A percentile compares a stretch with the other conserved stretches of the same genome.
Evolutionary conservation across 2,888 invertebrate genomes (phyloP).

Genomic region (Cyrtodaria siliqua): DNA sequence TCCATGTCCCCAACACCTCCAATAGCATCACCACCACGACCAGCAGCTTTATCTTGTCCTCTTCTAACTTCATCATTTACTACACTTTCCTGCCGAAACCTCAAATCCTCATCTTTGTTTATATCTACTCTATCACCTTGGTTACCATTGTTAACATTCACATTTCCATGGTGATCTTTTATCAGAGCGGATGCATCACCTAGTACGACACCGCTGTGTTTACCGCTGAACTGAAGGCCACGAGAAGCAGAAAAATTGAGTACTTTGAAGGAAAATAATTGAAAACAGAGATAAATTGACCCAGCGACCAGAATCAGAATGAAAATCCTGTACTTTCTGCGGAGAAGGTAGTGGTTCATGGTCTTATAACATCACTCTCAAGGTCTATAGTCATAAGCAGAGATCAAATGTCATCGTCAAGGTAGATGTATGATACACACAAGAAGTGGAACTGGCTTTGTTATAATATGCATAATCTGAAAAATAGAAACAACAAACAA

Average conservation of each 20-base stretch:
- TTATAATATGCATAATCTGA: too few relatives aligned
- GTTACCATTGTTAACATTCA: not conserved
- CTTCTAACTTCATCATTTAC: not conserved
- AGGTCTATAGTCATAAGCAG: too few relatives aligned
- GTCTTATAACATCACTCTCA: not conserved
- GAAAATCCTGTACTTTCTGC: slow-evolving; percentile 45
- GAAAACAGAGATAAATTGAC: slow-evolving; percentile 50
- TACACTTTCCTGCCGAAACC: not conserved
- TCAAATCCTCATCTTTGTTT: not conserved
- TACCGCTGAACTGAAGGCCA: slow-evolving; percentile 8
- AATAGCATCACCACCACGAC: slow-evolving; percentile 41
- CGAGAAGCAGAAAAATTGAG: slow-evolving; percentile 38
- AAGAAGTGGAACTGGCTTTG: too few relatives aligned
- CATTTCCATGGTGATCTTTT: slow-evolving; percentile 55
- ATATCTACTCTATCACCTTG: not conserved
- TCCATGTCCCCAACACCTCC: not conserved
- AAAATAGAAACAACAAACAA: too few relatives aligned
- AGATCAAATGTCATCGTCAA: too few relatives aligned
- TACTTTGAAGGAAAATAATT: slow-evolving; percentile 52
- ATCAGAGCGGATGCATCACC: slow-evolving; percentile 63
- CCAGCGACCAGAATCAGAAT: slow-evolving; percentile 49
- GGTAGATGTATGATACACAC: too few relatives aligned
- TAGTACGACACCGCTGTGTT: slow-evolving; percentile 17
- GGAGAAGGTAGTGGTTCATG: slow-evolving; percentile 41
- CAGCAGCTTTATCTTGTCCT: slow-evolving; percentile 13